These are phyloP conservation scores for Stomorhina lunata DNA, from an alignment of 2,888 invertebrate genomes.

Conservation along the genomic window DNA sequence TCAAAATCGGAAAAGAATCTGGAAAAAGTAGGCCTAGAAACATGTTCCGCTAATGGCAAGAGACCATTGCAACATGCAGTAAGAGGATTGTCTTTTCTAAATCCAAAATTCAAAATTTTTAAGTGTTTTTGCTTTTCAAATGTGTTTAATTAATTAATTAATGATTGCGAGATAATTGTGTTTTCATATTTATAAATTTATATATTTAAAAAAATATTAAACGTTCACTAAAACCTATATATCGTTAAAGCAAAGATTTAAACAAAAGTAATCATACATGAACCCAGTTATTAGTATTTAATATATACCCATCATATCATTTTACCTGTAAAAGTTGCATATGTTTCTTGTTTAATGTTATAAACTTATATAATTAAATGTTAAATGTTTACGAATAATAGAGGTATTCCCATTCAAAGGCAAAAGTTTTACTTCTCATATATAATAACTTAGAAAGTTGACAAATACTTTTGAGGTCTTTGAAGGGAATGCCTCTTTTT, in stretches of 20 bases:
- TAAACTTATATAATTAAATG: conserved; percentile 12
- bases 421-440: background rate
- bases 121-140: conserved; percentile 54
- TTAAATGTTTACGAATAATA: conserved; percentile 15
- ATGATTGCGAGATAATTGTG: conserved; percentile 23
- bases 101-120: conserved; percentile 34
- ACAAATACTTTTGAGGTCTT: background rate
- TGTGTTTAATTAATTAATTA: conserved; percentile 1
- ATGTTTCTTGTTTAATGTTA: conserved; percentile 64
- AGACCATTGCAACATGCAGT: conserved; percentile 86
- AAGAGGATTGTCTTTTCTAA: conserved; percentile 74
- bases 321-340: conserved; percentile 58
- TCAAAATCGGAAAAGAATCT: conserved; percentile 95
- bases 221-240: background rate
- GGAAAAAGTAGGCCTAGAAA: conserved; percentile 91
- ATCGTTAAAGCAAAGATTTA: background rate
- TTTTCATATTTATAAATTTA: background rate
- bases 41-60: conserved; percentile 77
- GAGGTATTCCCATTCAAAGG: background rate
- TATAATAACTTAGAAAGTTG: no score
- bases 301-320: conserved; percentile 28
- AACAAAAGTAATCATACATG: conserved; percentile 4
- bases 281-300: background rate
- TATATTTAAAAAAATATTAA: background rate
- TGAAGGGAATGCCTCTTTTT: background rate